These are phyloP conservation scores for Minunthozetes semirufus DNA, from an alignment of 2,888 invertebrate genomes.

Conservation along the genomic window DNA sequence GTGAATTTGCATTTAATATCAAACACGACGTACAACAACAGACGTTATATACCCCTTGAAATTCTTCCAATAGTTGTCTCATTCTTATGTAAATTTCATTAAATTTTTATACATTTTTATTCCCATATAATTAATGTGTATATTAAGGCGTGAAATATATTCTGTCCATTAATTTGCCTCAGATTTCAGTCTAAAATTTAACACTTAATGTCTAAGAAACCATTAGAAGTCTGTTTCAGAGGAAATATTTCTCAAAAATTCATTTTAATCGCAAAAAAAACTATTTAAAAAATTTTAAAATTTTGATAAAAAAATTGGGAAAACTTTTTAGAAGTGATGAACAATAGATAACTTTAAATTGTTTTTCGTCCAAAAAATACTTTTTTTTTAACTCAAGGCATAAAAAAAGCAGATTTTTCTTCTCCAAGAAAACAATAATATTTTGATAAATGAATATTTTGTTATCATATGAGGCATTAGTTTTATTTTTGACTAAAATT, in stretches of 20 bases:
- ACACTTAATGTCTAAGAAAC: neutral
- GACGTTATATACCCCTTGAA: too few species aligned
- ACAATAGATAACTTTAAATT: neutral
- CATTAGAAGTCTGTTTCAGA: neutral
- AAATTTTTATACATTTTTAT: neutral
- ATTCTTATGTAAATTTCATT: too few species aligned
- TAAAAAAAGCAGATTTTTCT: neutral
- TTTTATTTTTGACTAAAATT: neutral
- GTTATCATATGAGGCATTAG: neutral
- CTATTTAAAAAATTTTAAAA: neutral
- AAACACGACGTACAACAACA: too few species aligned
- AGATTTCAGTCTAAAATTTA: neutral
- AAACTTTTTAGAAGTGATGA: neutral
- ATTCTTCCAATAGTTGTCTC: too few species aligned
- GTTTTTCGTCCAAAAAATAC: neutral
- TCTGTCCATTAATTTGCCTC: conserved; percentile 9
- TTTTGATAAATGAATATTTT: conserved; percentile 7
- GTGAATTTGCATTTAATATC: too few species aligned
- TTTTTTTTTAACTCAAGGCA: neutral
- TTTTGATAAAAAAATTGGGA: neutral
- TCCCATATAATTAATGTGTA: neutral
- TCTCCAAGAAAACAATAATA: neutral
- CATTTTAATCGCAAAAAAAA: too few species aligned
- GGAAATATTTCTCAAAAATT: too few species aligned
- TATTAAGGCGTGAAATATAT: neutral